Base-by-base conservation (phyloP, 1,140 invertebrate genomes). In the Pogonognathellus flavescens region DNA sequence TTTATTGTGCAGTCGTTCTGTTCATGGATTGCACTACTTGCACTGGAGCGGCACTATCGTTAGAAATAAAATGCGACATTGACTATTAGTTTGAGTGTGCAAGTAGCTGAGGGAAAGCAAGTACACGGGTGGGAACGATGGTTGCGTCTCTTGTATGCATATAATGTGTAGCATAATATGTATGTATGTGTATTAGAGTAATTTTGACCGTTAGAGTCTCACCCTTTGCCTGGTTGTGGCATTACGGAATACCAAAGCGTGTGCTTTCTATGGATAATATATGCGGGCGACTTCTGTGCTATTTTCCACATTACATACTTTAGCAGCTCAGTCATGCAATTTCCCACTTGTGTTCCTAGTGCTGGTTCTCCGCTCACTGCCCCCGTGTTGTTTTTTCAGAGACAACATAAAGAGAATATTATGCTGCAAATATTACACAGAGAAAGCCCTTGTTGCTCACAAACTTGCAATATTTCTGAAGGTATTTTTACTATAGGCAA, bases 201-300 rank as follows among this genome's bases (percentile, higher is more conserved):
- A 57, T 57, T 57, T 57, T 57, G 53, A 57, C 53, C 11, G 53
- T n/a, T 57, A 14, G 53, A 13, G 11, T 57, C 70, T n/a, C 31
- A 41, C 41, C 25, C 31, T 49, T 49, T 13, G 25, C 66, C 70
- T 76, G 41, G 25, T 76, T 50, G 41, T 76, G 70, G 70, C 70
- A 76, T 76, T 76, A 76, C 49, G 70, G 13, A 76, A 76, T 76
- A 31, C 31, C 10, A n/a, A 76, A 76, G 31, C 25, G 70, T 76
- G 70, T 76, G 70, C 70, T 49, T 50, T 76, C 70, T 76, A 76
- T 76, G 70, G 25, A 16, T 49, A 76, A 76, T 76, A 49, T 76
- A 76, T 76, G 70, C 70, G 70, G 70, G 16, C n/a, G 49, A 50
- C 70, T 76, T 41, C 31, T 41, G 31, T 41, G 31, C 31, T 41